These are phyloP conservation scores for Sphaerodactylus townsendi DNA, from an alignment of 2,113 vertebrate genomes.

Conservation along the genomic window DNA sequence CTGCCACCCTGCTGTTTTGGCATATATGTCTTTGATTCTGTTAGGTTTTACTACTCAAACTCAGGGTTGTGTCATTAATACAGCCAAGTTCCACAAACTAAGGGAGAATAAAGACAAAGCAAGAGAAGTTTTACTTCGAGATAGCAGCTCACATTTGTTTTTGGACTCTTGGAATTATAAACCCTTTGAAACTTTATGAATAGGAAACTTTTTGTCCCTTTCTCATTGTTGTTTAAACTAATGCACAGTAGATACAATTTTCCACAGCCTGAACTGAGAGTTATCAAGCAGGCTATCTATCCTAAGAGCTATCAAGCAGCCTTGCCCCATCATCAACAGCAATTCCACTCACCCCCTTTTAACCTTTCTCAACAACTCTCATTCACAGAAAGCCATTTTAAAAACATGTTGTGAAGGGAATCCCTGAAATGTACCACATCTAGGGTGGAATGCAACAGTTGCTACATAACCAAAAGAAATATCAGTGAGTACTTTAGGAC, in stretches of 20 bases:
- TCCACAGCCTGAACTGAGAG: conserved; percentile 49
- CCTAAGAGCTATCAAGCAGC: conserved; percentile 39
- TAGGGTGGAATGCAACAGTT: neutral
- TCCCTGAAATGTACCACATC: neutral
- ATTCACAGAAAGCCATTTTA: neutral
- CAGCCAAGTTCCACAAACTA: conserved; percentile 50
- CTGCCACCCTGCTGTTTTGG: neutral
- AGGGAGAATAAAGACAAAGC: conserved; percentile 47
- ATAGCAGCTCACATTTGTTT: conserved; percentile 55
- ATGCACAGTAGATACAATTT: conserved; percentile 60
- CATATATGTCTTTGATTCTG: conserved; percentile 9
- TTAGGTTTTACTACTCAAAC: neutral
- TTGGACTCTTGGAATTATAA: conserved; percentile 53
- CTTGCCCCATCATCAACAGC: conserved; percentile 15
- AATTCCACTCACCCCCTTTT: conserved; percentile 44
- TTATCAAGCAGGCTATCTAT: conserved; percentile 47
- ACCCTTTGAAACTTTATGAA: conserved; percentile 56
- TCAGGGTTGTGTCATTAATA: conserved; percentile 21
- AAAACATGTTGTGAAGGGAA: neutral
- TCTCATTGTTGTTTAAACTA: conserved; percentile 56
- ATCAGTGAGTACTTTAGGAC: accelerated
- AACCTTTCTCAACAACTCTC: neutral
- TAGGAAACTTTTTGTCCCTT: conserved; percentile 65
- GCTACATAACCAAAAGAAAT: neutral
- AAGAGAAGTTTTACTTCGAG: conserved; percentile 38